phyloP scores from a whole-genome alignment of 2,888 invertebrate genomes.

The Acleris cristana region DNA sequence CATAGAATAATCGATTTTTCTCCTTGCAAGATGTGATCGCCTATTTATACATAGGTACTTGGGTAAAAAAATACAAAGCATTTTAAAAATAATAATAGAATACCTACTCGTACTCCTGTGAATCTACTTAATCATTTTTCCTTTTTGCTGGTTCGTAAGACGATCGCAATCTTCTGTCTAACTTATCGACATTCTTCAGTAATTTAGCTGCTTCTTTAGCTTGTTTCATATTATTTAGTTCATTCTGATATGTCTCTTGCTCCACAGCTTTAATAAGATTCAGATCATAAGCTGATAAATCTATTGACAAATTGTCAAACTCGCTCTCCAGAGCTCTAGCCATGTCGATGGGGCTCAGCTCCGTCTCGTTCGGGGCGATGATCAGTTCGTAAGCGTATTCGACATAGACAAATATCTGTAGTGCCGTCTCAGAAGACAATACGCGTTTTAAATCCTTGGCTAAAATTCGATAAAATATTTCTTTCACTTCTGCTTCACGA shows the following conservation, averaged over 20 bases:
- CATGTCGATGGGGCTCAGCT: conserved; percentile 84
- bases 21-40: too few relatives aligned
- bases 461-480: conserved; percentile 67
- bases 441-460: conserved; percentile 77
- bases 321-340: conserved; percentile 83
- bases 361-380: conserved; percentile 85
- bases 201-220: conserved; percentile 68
- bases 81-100: too few relatives aligned
- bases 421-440: conserved; percentile 83
- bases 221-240: conserved; percentile 60
- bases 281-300: conserved; percentile 69
- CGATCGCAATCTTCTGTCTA: conserved; percentile 67
- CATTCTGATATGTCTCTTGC: conserved; percentile 67
- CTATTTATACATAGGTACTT: too few relatives aligned
- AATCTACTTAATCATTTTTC: conserved; percentile 3
- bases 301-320: conserved; percentile 70
- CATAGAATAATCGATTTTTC: too few relatives aligned
- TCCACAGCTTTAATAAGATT: conserved; percentile 67
- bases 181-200: conserved; percentile 71
- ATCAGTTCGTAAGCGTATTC: conserved; percentile 87
- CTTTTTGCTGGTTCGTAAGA: conserved; percentile 65
- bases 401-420: conserved; percentile 85
- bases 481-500: conserved; percentile 68
- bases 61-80: too few relatives aligned
- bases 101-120: too few relatives aligned